Conservation (phyloP, 2,888 invertebrate genomes). For the Acleris laterana region DNA sequence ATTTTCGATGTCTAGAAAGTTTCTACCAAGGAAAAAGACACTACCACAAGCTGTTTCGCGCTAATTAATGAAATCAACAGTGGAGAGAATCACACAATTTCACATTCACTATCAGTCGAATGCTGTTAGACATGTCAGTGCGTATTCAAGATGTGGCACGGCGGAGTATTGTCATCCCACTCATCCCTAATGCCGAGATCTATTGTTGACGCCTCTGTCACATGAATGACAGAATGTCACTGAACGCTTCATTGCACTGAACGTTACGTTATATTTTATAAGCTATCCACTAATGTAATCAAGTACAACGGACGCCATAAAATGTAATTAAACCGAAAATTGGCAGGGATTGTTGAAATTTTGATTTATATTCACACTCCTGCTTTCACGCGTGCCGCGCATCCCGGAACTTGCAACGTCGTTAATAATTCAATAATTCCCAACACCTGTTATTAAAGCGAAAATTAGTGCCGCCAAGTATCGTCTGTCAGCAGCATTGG, state of each 20-base stretch:
- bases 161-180: not conserved
- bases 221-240: not conserved
- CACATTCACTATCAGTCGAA: too few species aligned
- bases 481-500: not conserved
- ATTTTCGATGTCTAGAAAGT: too few species aligned
- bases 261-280: constrained; percentile 13
- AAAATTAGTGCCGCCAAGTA: not conserved
- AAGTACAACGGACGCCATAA: constrained; percentile 46
- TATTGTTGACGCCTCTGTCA: not conserved
- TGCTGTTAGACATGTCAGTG: too few species aligned
- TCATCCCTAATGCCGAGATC: not conserved
- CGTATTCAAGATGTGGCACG: too few species aligned
- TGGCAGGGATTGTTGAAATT: constrained; percentile 52
- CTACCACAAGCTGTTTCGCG: too few species aligned
- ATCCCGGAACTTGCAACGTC: constrained; percentile 32
- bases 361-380: constrained; percentile 52
- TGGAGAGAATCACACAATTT: too few species aligned
- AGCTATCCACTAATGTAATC: constrained; percentile 27
- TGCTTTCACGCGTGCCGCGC: constrained; percentile 36
- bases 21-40: too few species aligned
- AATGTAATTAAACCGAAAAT: constrained; percentile 59
- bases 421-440: constrained; percentile 42
- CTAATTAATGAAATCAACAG: too few species aligned
- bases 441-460: constrained; percentile 11
- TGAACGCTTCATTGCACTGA: not conserved